Base-by-base conservation (phyloP, 2,797 vertebrate genomes). In the Bovichtus variegatus region DNA sequence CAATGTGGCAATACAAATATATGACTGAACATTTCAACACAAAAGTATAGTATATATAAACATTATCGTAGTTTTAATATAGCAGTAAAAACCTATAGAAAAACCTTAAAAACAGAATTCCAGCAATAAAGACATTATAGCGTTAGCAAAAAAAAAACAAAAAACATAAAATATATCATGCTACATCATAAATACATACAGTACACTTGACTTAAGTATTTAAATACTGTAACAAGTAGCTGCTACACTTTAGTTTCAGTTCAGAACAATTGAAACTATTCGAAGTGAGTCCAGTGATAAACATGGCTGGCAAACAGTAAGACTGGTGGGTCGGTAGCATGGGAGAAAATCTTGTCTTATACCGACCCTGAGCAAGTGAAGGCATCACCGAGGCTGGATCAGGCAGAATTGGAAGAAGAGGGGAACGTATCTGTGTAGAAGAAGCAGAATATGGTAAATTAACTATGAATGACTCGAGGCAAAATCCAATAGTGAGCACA, bases 351-450 rank as follows among this genome's bases (percentile, higher is more conserved):
- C 8, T 46, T 38, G 21, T 27, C 47, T 65, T 71, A 68, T 38
- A 21, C 31, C 40, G 47, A 64, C 41, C 74, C 40, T 40, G 40
- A 81, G 61, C 10, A 50, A 65, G 41, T 51, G 31, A 77, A 77
- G 11, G 57, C 10, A 34, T 55, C 55, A 12, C 21, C 2, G 1
- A 50, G 19, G 72, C 9, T 13, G n/a, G 31, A 67, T 90, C 81
- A 90, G 44, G 76, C 34, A 15, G 83, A 85, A 41, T 11, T 74
- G 18, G 78, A 78, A 23, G 84, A 82, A 3, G 82, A 61, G 2
- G 84, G 57, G 34, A 87, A 59, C 0, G 36, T 21, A 27, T 90
- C 88, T 91, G 78, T 59, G 36, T 3, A 71, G 41, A 66, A 61
- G 5, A 78, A 15, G 36, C 0, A 67, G 3, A 38, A 8, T 1